Conservation (phyloP, 2,888 invertebrate species). For the Tuta absoluta region DNA sequence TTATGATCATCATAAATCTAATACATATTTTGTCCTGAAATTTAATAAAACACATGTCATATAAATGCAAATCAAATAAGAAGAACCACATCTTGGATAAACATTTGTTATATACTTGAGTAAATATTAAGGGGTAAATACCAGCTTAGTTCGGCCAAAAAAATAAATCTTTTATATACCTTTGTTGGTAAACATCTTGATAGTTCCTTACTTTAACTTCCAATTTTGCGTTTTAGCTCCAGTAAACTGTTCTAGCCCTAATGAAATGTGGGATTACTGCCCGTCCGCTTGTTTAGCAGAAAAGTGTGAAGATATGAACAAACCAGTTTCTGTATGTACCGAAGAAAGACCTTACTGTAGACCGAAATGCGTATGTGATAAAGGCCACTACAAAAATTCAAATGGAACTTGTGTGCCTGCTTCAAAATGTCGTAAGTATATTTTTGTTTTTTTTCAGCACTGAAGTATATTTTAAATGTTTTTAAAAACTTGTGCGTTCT, state of each 20-base stretch:
- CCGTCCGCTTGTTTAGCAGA: slow-evolving; percentile 31
- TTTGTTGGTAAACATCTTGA: too few relatives aligned
- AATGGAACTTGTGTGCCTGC: slow-evolving; percentile 28
- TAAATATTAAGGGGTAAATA: too few relatives aligned
- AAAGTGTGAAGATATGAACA: slow-evolving; percentile 13
- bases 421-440: slow-evolving; percentile 46
- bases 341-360: not conserved
- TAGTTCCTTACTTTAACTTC: too few relatives aligned
- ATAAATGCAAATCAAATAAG: too few relatives aligned
- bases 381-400: slow-evolving; percentile 7
- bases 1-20: too few relatives aligned
- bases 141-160: too few relatives aligned
- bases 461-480: not conserved
- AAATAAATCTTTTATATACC: too few relatives aligned
- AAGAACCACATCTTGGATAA: too few relatives aligned
- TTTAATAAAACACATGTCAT: too few relatives aligned
- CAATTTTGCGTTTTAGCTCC: slow-evolving; percentile 47
- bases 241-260: slow-evolving; percentile 46
- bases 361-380: slow-evolving; percentile 9
- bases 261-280: slow-evolving; percentile 48
- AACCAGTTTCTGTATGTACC: not conserved
- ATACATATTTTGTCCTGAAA: too few relatives aligned
- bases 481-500: too few relatives aligned
- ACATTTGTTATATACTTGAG: too few relatives aligned
- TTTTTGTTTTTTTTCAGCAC: not conserved